These are phyloP conservation scores for Blastobasis lacticolella DNA, from an alignment of 2,888 invertebrate genomes.

Conservation along the genomic window DNA sequence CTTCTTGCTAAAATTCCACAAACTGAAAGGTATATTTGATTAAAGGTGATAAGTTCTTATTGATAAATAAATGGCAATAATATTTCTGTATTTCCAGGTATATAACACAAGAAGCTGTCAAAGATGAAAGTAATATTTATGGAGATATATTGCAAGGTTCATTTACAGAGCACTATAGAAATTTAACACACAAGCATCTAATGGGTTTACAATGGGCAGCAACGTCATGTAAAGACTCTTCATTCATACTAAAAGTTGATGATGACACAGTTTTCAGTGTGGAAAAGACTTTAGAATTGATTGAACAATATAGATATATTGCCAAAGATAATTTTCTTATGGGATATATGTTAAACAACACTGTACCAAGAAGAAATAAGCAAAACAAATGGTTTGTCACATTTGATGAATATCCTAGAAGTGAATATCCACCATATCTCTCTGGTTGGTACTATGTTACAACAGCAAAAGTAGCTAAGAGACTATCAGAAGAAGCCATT, in stretches of 20 bases:
- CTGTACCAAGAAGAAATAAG: slow-evolving; percentile 77
- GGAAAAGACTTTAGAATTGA: slow-evolving; percentile 80
- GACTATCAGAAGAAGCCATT: slow-evolving; percentile 70
- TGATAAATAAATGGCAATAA: no score
- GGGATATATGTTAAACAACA: slow-evolving; percentile 79
- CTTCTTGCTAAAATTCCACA: slow-evolving; percentile 76
- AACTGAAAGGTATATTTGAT: slow-evolving; percentile 49
- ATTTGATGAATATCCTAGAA: slow-evolving; percentile 74
- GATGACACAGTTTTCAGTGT: slow-evolving; percentile 86
- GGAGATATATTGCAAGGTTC: slow-evolving; percentile 84
- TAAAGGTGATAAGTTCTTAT: neutral
- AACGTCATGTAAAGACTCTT: slow-evolving; percentile 73
- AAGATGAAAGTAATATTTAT: slow-evolving; percentile 76
- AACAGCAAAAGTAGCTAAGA: slow-evolving; percentile 75
- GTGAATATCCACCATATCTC: slow-evolving; percentile 81
- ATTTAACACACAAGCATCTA: slow-evolving; percentile 86
- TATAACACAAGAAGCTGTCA: slow-evolving; percentile 71
- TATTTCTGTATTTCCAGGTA: no score
- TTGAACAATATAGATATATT: slow-evolving; percentile 47
- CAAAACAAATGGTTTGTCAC: slow-evolving; percentile 89
- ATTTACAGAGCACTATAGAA: slow-evolving; percentile 84
- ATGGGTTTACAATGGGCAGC: slow-evolving; percentile 87
- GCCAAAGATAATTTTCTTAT: slow-evolving; percentile 50
- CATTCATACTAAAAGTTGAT: slow-evolving; percentile 85
- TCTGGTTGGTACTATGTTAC: slow-evolving; percentile 91